These are phyloP conservation scores for Penaeus vannamei DNA, from an alignment of 1,140 invertebrate species.

Conservation along the genomic window DNA sequence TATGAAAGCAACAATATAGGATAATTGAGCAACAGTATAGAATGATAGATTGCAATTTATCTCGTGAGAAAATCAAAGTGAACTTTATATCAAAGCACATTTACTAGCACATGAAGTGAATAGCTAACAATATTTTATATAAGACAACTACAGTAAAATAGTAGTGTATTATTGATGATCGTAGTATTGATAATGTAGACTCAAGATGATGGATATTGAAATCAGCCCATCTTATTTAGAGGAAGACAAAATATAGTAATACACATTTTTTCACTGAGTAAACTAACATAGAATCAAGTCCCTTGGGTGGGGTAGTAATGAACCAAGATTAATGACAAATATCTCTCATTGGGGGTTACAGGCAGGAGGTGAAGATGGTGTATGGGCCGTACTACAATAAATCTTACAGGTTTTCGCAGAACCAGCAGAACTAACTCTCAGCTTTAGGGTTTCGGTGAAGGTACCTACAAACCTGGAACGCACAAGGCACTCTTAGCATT, in stretches of 20 bases:
- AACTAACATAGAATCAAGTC: too few species aligned
- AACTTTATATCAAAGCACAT: too few species aligned
- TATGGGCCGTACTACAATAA: conserved; percentile 68
- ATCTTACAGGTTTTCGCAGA: conserved; percentile 65
- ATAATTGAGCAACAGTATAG: too few species aligned
- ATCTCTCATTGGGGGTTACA: conserved; percentile 59
- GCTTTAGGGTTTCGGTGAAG: conserved; percentile 25
- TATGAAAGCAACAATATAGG: too few species aligned
- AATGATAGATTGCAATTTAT: too few species aligned
- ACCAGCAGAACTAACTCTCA: conserved; percentile 58
- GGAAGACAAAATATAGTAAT: too few species aligned
- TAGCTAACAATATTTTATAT: background rate
- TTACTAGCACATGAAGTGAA: too few species aligned
- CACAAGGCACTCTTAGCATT: conserved; percentile 46
- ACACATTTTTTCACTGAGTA: too few species aligned
- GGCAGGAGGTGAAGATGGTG: conserved; percentile 67
- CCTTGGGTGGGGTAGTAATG: too few species aligned
- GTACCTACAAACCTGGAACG: too few species aligned
- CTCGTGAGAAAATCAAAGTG: too few species aligned
- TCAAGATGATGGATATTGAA: background rate
- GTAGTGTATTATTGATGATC: background rate
- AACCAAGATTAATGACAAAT: conserved; percentile 27
- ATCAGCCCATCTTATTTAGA: background rate
- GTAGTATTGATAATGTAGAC: too few species aligned
- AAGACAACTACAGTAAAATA: background rate